These are phyloP conservation scores for Acrobasis consociella DNA, from an alignment of 2,888 invertebrate species.

Conservation along the genomic window DNA sequence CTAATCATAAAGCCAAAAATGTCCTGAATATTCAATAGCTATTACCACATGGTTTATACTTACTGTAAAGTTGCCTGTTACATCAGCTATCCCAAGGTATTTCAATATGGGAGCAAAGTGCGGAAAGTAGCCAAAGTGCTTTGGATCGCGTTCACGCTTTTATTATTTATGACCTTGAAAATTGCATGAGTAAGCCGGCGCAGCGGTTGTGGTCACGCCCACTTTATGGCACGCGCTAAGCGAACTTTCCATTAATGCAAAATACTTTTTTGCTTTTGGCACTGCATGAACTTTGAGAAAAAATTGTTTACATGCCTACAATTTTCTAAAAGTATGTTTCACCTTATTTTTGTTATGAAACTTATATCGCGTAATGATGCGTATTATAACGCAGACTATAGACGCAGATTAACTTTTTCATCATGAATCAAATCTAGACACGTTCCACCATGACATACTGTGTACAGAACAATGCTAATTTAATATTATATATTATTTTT, in stretches of 20 bases:
- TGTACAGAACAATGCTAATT: too few relatives aligned
- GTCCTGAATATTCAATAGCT: conserved; percentile 24
- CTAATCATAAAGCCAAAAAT: conserved; percentile 20
- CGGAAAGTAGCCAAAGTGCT: conserved; percentile 74
- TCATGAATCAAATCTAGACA: too few relatives aligned
- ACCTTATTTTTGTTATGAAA: background rate
- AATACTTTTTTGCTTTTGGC: conserved; percentile 63
- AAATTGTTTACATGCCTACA: background rate
- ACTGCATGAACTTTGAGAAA: conserved; percentile 31
- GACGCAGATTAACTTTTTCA: too few relatives aligned
- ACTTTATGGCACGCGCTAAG: conserved; percentile 75
- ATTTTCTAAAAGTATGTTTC: background rate
- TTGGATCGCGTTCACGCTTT: conserved; percentile 76
- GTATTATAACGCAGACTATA: too few relatives aligned
- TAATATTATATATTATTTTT: too few relatives aligned
- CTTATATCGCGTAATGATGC: too few relatives aligned
- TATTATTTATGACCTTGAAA: conserved; percentile 82
- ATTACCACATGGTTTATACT: conserved; percentile 27
- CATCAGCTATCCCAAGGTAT: conserved; percentile 55
- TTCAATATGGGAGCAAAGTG: conserved; percentile 66
- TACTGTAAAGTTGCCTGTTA: conserved; percentile 29
- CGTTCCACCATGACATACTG: too few relatives aligned
- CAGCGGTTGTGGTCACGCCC: conserved; percentile 77
- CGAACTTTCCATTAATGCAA: conserved; percentile 65
- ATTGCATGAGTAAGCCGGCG: conserved; percentile 77